phyloP scores from a whole-genome alignment of 2,797 vertebrate species.

The Sternarchorhynchus goeldii region DNA sequence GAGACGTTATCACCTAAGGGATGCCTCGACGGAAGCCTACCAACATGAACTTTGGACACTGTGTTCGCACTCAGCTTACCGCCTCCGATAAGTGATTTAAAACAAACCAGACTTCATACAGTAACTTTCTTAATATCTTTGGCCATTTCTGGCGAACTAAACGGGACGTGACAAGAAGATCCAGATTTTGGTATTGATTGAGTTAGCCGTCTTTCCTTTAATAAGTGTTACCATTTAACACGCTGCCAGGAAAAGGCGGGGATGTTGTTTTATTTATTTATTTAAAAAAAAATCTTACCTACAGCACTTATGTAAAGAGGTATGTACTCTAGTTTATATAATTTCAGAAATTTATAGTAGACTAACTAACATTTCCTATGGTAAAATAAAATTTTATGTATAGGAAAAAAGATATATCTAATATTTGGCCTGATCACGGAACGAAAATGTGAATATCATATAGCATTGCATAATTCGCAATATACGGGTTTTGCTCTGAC shows the following conservation, averaged over 20 bases:
- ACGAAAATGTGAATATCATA: background rate
- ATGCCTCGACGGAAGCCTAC: conserved; percentile 10
- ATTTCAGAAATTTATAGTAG: background rate
- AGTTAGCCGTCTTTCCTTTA: conserved; percentile 1
- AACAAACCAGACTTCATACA: conserved; percentile 2
- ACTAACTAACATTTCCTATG: background rate
- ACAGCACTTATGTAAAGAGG: background rate
- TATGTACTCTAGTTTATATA: background rate
- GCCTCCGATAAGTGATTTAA: background rate
- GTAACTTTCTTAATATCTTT: conserved; percentile 26
- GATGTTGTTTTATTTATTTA: background rate
- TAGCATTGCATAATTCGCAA: background rate
- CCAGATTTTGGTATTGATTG: background rate
- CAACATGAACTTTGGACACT: conserved; percentile 30
- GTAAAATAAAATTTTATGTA: background rate
- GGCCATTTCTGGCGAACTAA: conserved; percentile 21
- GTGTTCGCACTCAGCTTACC: background rate
- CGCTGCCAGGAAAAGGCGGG: conserved; percentile 3
- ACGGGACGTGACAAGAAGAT: background rate
- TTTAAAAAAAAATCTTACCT: too few relatives aligned
- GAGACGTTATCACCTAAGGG: conserved; percentile 20
- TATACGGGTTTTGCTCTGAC: conserved; percentile 31
- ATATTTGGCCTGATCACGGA: background rate
- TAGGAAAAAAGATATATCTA: background rate
- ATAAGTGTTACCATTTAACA: background rate